Evolutionary conservation across 2,888 invertebrate genomes (phyloP).

Genomic region (Apamea monoglypha): DNA sequence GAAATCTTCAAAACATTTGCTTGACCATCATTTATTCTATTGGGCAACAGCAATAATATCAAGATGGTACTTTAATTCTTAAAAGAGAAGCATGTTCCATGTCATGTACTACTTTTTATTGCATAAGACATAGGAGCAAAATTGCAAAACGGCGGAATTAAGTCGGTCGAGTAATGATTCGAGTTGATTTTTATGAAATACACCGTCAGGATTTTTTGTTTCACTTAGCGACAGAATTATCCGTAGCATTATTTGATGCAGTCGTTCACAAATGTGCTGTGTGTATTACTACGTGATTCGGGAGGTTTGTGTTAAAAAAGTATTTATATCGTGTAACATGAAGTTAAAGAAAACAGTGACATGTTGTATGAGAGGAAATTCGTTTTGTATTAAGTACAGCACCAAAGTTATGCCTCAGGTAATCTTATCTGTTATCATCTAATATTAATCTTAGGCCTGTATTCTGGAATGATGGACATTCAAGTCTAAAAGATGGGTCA

Average conservation of each 20-base stretch:
- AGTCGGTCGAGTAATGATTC: conserved; percentile 84
- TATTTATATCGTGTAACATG: conserved; percentile 78
- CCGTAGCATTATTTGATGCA: conserved; percentile 75
- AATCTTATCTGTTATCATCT: conserved; percentile 27
- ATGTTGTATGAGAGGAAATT: conserved; percentile 83
- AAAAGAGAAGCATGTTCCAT: conserved; percentile 65
- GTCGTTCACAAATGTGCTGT: conserved; percentile 78
- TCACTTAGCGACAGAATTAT: conserved; percentile 79
- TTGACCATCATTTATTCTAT: conserved; percentile 27
- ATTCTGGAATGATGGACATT: conserved; percentile 2
- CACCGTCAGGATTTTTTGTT: conserved; percentile 77
- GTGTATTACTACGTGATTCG: conserved; percentile 71
- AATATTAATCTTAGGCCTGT: conserved; percentile 8
- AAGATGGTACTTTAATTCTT: conserved; percentile 58
- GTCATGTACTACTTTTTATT: conserved; percentile 78
- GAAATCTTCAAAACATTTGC: conserved; percentile 8
- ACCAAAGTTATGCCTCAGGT: conserved; percentile 72
- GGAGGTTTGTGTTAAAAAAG: conserved; percentile 58
- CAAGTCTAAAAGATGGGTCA: background rate
- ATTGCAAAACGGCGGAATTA: conserved; percentile 77
- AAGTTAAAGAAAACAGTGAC: conserved; percentile 86
- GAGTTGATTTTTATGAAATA: conserved; percentile 82
- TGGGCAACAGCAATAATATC: conserved; percentile 45
- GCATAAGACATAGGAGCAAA: conserved; percentile 78
- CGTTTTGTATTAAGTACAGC: conserved; percentile 79